Conservation (phyloP, 2,888 invertebrate species). For the Parelbella ahira region DNA sequence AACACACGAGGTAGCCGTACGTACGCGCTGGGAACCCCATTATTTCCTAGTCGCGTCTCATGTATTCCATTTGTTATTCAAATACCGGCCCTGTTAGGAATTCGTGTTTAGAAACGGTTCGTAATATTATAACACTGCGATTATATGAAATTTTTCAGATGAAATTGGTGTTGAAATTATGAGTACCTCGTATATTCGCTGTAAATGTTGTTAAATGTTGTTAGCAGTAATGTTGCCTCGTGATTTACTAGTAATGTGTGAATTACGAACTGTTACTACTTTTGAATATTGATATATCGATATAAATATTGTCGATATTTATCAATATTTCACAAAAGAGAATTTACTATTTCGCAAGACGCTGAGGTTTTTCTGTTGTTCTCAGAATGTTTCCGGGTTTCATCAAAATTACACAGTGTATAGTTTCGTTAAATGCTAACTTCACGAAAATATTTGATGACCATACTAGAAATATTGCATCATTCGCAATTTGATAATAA, state of each 20-base stretch:
- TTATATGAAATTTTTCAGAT: too few relatives aligned
- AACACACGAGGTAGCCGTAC: slow-evolving; percentile 5
- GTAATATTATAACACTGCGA: not conserved
- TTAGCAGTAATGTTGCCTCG: too few relatives aligned
- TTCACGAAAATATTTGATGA: slow-evolving; percentile 13
- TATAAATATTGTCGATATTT: too few relatives aligned
- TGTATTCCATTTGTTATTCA: slow-evolving; percentile 49
- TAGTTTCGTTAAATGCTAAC: slow-evolving; percentile 25
- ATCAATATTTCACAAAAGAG: too few relatives aligned
- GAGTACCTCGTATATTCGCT: too few relatives aligned
- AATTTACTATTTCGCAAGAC: too few relatives aligned
- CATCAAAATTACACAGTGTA: slow-evolving; percentile 38
- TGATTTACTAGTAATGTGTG: too few relatives aligned
- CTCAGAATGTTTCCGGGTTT: slow-evolving; percentile 35
- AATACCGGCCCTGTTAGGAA: slow-evolving; percentile 39
- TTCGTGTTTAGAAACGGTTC: slow-evolving; percentile 30
- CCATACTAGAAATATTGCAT: too few relatives aligned
- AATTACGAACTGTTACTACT: too few relatives aligned
- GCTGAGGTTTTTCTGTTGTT: slow-evolving; percentile 3
- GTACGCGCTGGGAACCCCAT: slow-evolving; percentile 30
- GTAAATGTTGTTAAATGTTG: too few relatives aligned
- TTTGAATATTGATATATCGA: too few relatives aligned
- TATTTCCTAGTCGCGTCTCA: slow-evolving; percentile 44
- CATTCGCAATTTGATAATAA: slow-evolving; percentile 13
- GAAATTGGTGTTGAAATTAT: too few relatives aligned